phyloP scores from a whole-genome alignment of 2,113 vertebrate species.

The Ia io region DNA sequence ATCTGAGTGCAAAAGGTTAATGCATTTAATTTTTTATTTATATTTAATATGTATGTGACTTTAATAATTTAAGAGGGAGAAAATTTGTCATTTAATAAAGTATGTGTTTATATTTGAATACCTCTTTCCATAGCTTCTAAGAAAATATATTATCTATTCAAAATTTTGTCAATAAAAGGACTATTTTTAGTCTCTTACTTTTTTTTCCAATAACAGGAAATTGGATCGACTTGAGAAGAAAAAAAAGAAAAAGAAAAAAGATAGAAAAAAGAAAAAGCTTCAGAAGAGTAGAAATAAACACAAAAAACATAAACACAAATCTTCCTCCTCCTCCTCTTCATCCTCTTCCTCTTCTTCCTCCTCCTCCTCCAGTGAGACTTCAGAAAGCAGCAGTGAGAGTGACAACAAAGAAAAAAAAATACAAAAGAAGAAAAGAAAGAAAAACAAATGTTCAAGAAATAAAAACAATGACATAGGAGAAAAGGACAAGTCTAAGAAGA shows the following conservation, averaged over 20 bases:
- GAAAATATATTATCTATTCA: slow-evolving; percentile 10
- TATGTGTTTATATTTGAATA: slow-evolving; percentile 32
- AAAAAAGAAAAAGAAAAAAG: slow-evolving; percentile 89
- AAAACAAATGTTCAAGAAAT: slow-evolving; percentile 82
- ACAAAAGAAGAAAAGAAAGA: slow-evolving; percentile 87
- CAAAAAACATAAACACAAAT: slow-evolving; percentile 89
- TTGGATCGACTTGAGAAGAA: slow-evolving; percentile 95
- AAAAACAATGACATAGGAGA: slow-evolving; percentile 83
- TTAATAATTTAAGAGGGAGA: slow-evolving; percentile 43
- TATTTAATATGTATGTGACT: slow-evolving; percentile 16
- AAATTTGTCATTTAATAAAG: slow-evolving; percentile 36
- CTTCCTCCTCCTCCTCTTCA: not conserved
- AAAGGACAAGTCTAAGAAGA: slow-evolving; percentile 80
- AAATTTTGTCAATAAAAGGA: not conserved
- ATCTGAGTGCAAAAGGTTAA: no score
- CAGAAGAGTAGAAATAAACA: slow-evolving; percentile 89
- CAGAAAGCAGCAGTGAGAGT: slow-evolving; percentile 85
- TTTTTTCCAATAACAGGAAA: slow-evolving; percentile 88
- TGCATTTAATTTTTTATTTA: slow-evolving; percentile 42
- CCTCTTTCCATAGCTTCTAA: slow-evolving; percentile 31
- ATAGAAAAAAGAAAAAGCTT: slow-evolving; percentile 89
- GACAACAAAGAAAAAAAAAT: slow-evolving; percentile 83
- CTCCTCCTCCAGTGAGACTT: slow-evolving; percentile 83
- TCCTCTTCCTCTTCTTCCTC: slow-evolving; percentile 63
- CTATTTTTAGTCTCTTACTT: slow-evolving; percentile 51